Percentiles rank a stretch among this genome's conserved stretches.
phyloP scores from a whole-genome alignment of 1,140 invertebrate species.

The Drosophila trapezifrons region DNA sequence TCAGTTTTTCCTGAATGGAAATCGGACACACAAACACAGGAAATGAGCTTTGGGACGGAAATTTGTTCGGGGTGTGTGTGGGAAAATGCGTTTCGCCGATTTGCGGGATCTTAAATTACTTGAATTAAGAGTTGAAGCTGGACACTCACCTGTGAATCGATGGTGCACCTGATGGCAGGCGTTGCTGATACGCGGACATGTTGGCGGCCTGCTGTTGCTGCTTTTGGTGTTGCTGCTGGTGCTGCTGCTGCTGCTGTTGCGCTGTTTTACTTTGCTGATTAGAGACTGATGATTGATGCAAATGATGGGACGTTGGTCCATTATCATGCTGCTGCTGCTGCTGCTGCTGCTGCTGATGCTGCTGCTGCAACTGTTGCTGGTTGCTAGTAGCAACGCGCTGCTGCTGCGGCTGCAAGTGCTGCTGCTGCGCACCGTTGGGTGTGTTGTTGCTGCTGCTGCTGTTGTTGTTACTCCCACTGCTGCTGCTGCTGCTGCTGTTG shows the following conservation, averaged over 20 bases:
- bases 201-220: constrained; percentile 69
- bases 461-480: constrained; percentile 42
- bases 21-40: constrained; percentile 33
- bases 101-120: constrained; percentile 13
- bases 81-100: constrained; percentile 3
- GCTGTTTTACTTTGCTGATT: constrained; percentile 69
- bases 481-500: constrained; percentile 69
- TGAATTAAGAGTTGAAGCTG: constrained; percentile 5
- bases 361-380: constrained; percentile 71
- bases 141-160: constrained; percentile 82
- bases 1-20: constrained; percentile 4
- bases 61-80: constrained; percentile 19
- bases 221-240: constrained; percentile 60
- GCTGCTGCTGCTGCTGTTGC: constrained; percentile 54
- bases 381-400: constrained; percentile 70
- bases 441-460: constrained; percentile 50
- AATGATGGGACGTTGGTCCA: constrained; percentile 81
- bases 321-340: constrained; percentile 77
- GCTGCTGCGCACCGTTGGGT: constrained; percentile 74
- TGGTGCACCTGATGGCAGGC: constrained; percentile 77
- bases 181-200: constrained; percentile 83
- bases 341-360: constrained; percentile 50
- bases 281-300: constrained; percentile 70
- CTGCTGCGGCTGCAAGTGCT: constrained; percentile 46
- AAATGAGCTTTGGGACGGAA: constrained; percentile 69